These are phyloP conservation scores for Centropristis striata DNA, from an alignment of 2,113 vertebrate species.

Conservation along the genomic window DNA sequence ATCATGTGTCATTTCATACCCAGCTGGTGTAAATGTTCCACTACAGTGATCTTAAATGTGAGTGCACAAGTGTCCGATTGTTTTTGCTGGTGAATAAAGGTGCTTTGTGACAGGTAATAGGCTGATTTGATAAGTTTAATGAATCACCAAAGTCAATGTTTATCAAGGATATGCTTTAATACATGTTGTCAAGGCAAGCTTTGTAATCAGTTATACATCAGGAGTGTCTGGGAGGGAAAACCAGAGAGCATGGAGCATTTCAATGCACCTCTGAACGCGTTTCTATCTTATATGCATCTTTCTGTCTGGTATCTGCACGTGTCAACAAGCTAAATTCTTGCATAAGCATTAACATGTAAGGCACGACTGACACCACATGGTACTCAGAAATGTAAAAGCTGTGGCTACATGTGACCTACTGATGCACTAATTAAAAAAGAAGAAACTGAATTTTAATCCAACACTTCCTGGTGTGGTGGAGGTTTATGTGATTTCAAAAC, in stretches of 20 bases:
- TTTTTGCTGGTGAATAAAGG: background rate
- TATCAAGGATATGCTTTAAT: conserved; percentile 58
- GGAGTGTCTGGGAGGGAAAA: conserved; percentile 71
- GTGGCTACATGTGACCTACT: background rate
- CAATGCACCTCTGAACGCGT: conserved; percentile 10
- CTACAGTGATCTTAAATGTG: no score
- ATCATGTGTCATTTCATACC: no score
- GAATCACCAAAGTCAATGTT: conserved; percentile 18
- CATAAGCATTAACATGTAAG: background rate
- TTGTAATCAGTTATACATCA: conserved; percentile 22
- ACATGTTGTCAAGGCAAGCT: conserved; percentile 31
- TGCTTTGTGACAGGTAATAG: background rate
- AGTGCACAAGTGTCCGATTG: background rate
- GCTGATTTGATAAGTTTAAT: background rate
- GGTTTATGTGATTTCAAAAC: conserved; percentile 78
- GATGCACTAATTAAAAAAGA: background rate
- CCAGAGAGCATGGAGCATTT: background rate
- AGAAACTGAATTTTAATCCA: conserved; percentile 13
- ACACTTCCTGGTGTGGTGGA: background rate
- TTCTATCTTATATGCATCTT: background rate
- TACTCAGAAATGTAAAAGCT: conserved; percentile 7
- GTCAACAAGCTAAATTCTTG: background rate
- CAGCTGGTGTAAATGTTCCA: no score
- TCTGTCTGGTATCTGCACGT: background rate
- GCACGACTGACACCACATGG: conserved; percentile 9